phyloP scores from a whole-genome alignment of 2,797 vertebrate genomes.

The Sylvilagus floridanus region DNA sequence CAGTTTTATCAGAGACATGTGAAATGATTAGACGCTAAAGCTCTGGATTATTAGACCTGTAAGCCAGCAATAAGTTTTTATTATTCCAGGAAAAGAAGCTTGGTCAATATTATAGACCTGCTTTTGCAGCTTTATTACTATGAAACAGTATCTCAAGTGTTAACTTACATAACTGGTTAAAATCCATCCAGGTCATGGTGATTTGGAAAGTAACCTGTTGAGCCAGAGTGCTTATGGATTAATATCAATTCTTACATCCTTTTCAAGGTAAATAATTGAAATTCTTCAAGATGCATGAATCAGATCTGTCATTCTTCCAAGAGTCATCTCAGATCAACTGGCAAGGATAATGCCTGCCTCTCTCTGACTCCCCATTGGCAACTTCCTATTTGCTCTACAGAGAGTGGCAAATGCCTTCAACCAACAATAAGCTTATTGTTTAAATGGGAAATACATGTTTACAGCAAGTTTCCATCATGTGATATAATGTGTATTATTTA shows the following conservation, averaged over 20 bases:
- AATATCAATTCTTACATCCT: background rate
- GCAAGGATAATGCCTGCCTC: rapidly evolving
- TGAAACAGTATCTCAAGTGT: background rate
- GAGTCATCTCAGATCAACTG: background rate
- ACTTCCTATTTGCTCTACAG: background rate
- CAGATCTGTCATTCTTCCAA: background rate
- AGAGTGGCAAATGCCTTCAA: background rate
- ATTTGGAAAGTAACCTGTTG: background rate
- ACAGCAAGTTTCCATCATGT: background rate
- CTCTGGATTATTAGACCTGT: background rate
- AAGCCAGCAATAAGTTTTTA: background rate
- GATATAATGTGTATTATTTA: background rate
- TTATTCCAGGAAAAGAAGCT: background rate
- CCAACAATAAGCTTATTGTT: background rate
- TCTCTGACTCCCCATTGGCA: background rate
- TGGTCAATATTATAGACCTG: background rate
- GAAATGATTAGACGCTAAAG: background rate
- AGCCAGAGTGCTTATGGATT: background rate
- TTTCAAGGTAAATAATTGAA: background rate
- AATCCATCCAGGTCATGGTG: background rate
- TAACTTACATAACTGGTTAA: background rate
- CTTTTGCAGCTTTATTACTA: background rate
- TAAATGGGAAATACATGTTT: background rate
- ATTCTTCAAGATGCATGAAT: background rate
- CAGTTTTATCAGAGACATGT: background rate